A percentile compares a stretch with the other conserved stretches of the same genome.
Evolutionary conservation across 2,113 vertebrate species (phyloP).

Genomic region (Monopterus albus): DNA sequence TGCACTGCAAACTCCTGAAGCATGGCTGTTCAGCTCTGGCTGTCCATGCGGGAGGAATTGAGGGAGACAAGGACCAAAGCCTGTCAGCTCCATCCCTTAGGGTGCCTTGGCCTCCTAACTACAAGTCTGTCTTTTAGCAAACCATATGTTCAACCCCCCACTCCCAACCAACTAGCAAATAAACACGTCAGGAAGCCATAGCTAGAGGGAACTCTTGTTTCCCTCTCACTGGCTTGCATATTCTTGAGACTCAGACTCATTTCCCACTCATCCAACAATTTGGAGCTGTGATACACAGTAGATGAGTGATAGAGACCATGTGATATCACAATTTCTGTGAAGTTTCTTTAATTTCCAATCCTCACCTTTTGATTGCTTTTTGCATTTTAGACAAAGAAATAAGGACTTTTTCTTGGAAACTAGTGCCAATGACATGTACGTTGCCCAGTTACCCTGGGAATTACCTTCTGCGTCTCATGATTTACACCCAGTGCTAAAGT

Average conservation of each 20-base stretch:
- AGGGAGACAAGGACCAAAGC: slow-evolving; percentile 84
- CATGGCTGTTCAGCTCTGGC: slow-evolving; percentile 70
- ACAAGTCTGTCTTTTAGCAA: slow-evolving; percentile 86
- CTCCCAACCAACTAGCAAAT: slow-evolving; percentile 77
- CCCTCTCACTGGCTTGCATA: slow-evolving; percentile 56
- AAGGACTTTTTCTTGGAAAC: too few relatives aligned
- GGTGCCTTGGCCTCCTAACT: slow-evolving; percentile 80
- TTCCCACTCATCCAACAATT: slow-evolving; percentile 25
- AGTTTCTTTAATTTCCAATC: too few relatives aligned
- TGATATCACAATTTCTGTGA: neutral
- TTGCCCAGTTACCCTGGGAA: too few relatives aligned
- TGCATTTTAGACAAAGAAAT: neutral
- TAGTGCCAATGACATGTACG: too few relatives aligned
- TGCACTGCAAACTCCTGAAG: slow-evolving; percentile 65
- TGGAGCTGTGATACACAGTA: slow-evolving; percentile 8
- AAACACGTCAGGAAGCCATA: slow-evolving; percentile 85
- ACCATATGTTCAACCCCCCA: slow-evolving; percentile 83
- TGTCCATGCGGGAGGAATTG: slow-evolving; percentile 82
- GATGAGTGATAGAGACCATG: neutral
- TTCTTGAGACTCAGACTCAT: slow-evolving; percentile 44
- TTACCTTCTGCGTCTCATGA: too few relatives aligned
- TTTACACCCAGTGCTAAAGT: too few relatives aligned
- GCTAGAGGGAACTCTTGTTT: slow-evolving; percentile 79
- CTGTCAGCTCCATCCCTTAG: slow-evolving; percentile 77
- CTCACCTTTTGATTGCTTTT: neutral